Evolutionary conservation across 2,113 vertebrate species (phyloP), one percentile per base, ranked within the genome.

Genomic region (Cololabis saira): DNA sequence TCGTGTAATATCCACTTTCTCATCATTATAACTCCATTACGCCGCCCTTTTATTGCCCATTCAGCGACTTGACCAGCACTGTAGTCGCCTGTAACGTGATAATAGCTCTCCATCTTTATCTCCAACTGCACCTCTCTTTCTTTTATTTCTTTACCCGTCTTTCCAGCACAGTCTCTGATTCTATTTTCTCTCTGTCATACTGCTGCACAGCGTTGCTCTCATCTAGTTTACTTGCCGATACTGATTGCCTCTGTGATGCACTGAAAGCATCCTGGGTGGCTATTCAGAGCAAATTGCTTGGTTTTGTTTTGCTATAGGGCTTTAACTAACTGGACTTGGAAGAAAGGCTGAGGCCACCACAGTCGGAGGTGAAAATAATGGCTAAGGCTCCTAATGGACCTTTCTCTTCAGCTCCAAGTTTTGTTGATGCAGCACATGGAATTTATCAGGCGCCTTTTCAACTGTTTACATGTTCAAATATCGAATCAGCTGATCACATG

Each of bases 211-310:
- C 43, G n/a, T 48, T 18, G 2, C 44, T 68, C 21, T 71, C 54
- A 1, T 63, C 42, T 42, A 21, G 42, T 59, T 76, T 48, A 30
- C 44, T 56, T 42, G 58, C 67, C 43, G 27, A 37, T 70, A 52
- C 69, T 72, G 68, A 83, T 79, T 54, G 44, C 61, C 19, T 61
- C 49, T 24, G 54, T 85, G 80, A 76, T 83, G 72, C 48, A 24
- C 51, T 77, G 61, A 50, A 65, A 79, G 62, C 67, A 61, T 79
- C 76, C 78, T 63, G 47, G 48, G 72, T 57, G 74, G 74, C 63
- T 44, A 57, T 74, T 80, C 51, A 56, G 27, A 61, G 75, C 66
- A 75, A 68, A 81, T 81, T 67, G 71, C 57, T 67, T 52, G 44
- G 54, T 70, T 47, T 72, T 64, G 51, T 60, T 62, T 66, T 80